A percentile compares a stretch with the other conserved stretches of the same genome.
Conservation (phyloP, 2,113 vertebrate species). For the Pachyramphus minor region DNA sequence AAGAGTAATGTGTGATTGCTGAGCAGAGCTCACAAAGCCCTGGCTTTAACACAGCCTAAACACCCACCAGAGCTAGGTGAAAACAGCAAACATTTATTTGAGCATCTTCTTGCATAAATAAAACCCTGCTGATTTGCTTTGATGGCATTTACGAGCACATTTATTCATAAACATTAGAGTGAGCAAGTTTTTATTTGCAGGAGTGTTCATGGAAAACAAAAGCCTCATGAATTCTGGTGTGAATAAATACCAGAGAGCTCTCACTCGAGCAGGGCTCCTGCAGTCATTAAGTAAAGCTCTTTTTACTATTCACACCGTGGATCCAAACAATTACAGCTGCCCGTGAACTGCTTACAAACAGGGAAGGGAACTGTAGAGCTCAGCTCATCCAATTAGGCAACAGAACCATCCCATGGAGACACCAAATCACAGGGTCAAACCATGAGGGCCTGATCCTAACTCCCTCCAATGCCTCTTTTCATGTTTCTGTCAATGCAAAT, state of each 20-base stretch:
- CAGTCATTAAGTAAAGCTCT: conserved; percentile 56
- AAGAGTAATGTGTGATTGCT: not conserved
- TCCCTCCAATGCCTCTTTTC: not conserved
- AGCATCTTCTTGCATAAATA: conserved; percentile 54
- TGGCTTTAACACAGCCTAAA: not conserved
- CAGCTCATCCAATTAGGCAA: conserved; percentile 23
- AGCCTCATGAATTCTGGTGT: conserved; percentile 51
- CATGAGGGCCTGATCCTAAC: not conserved
- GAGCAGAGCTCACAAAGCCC: not conserved
- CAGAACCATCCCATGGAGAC: not conserved
- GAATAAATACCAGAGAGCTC: conserved; percentile 53
- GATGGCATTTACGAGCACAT: conserved; percentile 58
- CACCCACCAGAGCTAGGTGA: conserved; percentile 1
- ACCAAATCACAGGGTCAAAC: not conserved
- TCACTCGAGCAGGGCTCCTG: conserved; percentile 27
- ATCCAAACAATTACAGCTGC: conserved; percentile 51
- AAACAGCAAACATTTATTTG: conserved; percentile 64
- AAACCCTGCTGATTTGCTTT: conserved; percentile 63
- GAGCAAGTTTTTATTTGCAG: conserved; percentile 67
- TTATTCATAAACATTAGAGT: conserved; percentile 62
- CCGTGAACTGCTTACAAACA: conserved; percentile 50
- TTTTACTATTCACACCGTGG: conserved; percentile 46
- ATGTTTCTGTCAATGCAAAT: not conserved
- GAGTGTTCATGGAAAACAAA: conserved; percentile 49
- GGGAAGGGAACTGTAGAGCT: conserved; percentile 25